These are phyloP conservation scores for Homarus americanus DNA, from an alignment of 1,140 invertebrate species.

Conservation along the genomic window DNA sequence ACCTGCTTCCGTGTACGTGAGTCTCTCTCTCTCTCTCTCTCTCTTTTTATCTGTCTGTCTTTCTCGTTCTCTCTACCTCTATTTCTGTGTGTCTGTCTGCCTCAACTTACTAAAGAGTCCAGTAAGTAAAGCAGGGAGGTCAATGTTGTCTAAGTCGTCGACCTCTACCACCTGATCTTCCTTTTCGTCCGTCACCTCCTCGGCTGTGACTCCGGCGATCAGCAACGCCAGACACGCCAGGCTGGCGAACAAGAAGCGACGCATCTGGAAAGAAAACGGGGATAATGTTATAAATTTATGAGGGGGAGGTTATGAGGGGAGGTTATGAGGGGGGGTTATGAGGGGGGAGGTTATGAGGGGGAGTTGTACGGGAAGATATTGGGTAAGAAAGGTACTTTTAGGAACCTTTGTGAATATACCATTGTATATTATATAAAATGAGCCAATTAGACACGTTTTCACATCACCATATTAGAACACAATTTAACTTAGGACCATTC, in stretches of 20 bases:
- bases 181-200: not conserved
- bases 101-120: slow-evolving; percentile 31
- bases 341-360: not conserved
- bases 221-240: slow-evolving; percentile 21
- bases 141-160: not conserved
- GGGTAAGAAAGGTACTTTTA: too few relatives aligned
- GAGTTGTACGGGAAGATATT: not conserved
- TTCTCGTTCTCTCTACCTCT: not conserved
- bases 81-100: too few relatives aligned
- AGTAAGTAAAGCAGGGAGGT: not conserved
- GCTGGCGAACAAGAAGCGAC: slow-evolving; percentile 6
- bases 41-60: not conserved
- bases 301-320: not conserved
- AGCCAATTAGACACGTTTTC: too few relatives aligned
- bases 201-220: not conserved
- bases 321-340: not conserved
- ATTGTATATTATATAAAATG: too few relatives aligned
- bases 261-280: slow-evolving; percentile 14
- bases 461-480: too few relatives aligned
- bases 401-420: too few relatives aligned
- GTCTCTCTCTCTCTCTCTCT: slow-evolving; percentile 9
- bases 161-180: not conserved
- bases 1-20: too few relatives aligned
- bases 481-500: too few relatives aligned
- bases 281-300: not conserved